phyloP scores from a whole-genome alignment of 30 jellyfish, hydroid and myxozoan genomes.

The Pelagia noctiluca region DNA sequence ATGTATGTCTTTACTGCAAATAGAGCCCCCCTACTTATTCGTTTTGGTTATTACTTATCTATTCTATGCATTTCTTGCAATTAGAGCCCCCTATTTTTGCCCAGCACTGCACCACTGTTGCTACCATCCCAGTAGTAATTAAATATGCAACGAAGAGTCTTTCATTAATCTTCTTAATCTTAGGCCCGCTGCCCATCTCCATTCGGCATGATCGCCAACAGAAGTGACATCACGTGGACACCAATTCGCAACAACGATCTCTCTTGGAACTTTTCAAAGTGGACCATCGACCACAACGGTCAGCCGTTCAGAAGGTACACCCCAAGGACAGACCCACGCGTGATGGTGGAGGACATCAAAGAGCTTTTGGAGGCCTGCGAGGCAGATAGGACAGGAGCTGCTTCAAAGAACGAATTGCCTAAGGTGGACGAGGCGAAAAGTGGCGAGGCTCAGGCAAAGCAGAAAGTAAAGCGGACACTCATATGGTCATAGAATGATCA shows the following conservation, averaged over 20 bases:
- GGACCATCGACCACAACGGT: conserved; percentile 88
- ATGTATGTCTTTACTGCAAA: too few relatives aligned
- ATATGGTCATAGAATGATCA: conserved; percentile 12
- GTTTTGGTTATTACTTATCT: too few relatives aligned
- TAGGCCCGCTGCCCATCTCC: conserved; percentile 97
- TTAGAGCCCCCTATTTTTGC: too few relatives aligned
- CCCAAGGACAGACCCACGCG: conserved; percentile 86
- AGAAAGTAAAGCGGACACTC: background rate
- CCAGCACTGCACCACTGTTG: too few relatives aligned
- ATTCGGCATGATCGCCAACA: conserved; percentile 92
- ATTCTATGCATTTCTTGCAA: too few relatives aligned
- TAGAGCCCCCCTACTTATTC: too few relatives aligned
- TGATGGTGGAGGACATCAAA: conserved; percentile 76
- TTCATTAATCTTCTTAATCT: background rate
- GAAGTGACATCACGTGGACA: conserved; percentile 95
- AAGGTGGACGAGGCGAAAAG: background rate
- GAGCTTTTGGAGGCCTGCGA: conserved; percentile 58
- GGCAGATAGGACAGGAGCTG: conserved; percentile 9
- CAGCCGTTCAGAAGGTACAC: conserved; percentile 92
- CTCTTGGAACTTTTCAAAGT: conserved; percentile 95
- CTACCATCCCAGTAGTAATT: too few relatives aligned
- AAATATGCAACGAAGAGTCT: too few relatives aligned
- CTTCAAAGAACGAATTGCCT: background rate
- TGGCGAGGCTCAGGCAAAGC: background rate
- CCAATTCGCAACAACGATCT: conserved; percentile 94